These are phyloP conservation scores for Bovichtus diacanthus DNA, from an alignment of 2,797 vertebrate genomes.

Conservation along the genomic window DNA sequence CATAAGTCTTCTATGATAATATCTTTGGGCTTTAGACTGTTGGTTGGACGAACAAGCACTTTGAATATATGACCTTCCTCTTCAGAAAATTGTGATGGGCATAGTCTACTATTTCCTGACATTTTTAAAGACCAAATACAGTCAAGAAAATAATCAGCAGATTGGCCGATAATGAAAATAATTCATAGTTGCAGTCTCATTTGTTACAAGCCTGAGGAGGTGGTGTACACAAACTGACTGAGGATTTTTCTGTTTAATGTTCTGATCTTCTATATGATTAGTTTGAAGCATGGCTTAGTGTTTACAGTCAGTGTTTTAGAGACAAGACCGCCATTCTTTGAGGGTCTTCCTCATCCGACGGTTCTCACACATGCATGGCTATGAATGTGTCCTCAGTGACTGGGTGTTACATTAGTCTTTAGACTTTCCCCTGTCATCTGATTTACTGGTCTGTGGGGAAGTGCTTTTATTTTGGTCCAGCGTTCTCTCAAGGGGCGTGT, in stretches of 20 bases:
- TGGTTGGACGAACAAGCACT: background rate
- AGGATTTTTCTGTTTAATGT: slow-evolving; percentile 8
- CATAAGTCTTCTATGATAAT: background rate
- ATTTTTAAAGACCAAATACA: background rate
- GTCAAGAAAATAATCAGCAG: background rate
- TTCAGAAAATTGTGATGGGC: background rate
- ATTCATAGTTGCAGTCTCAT: background rate
- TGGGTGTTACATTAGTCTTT: slow-evolving; percentile 65
- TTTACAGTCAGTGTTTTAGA: slow-evolving; percentile 22
- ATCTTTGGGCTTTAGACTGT: background rate
- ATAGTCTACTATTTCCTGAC: background rate
- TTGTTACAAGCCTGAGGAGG: background rate
- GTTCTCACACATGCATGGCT: slow-evolving; percentile 40
- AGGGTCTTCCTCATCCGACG: slow-evolving; percentile 19
- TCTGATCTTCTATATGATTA: background rate
- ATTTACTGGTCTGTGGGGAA: slow-evolving; percentile 78
- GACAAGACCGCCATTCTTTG: slow-evolving; percentile 23
- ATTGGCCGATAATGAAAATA: background rate
- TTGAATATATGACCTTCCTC: background rate
- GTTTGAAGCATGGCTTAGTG: slow-evolving; percentile 12
- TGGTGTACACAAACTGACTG: background rate
- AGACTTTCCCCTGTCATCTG: slow-evolving; percentile 76
- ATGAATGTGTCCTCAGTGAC: slow-evolving; percentile 63
- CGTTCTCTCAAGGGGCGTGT: slow-evolving; percentile 74
- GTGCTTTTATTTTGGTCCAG: slow-evolving; percentile 84